Evolutionary conservation across 2,888 invertebrate species (phyloP).

Genomic region (Idaea straminata): DNA sequence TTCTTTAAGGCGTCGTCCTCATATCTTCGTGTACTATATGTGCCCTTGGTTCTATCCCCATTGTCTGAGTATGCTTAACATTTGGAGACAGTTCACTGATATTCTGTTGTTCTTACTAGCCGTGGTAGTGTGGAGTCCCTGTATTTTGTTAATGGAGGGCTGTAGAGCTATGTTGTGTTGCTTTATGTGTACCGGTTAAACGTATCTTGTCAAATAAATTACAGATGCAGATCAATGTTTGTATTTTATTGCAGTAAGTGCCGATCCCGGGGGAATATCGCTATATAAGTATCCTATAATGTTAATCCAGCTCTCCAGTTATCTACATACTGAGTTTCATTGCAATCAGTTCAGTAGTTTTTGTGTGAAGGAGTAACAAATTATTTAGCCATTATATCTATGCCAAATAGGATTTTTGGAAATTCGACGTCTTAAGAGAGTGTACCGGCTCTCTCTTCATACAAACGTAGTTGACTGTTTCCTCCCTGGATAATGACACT

Average conservation of each 20-base stretch:
- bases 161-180: constrained; percentile 31
- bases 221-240: background rate
- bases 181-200: constrained; percentile 14
- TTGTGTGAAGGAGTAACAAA: too few relatives aligned
- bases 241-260: background rate
- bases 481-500: too few relatives aligned
- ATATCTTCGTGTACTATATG: constrained; percentile 37
- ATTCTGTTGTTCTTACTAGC: constrained; percentile 47
- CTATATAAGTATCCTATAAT: too few relatives aligned
- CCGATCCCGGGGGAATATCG: too few relatives aligned
- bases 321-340: too few relatives aligned
- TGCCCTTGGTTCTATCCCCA: constrained; percentile 57
- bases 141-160: constrained; percentile 46
- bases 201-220: constrained; percentile 13
- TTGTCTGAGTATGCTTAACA: constrained; percentile 37
- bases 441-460: too few relatives aligned
- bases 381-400: too few relatives aligned
- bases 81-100: constrained; percentile 45
- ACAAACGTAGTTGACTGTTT: too few relatives aligned
- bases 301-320: too few relatives aligned
- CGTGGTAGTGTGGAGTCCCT: constrained; percentile 55
- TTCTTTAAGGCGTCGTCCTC: constrained; percentile 45
- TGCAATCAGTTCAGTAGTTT: too few relatives aligned
- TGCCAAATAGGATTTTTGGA: too few relatives aligned
- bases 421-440: too few relatives aligned